A percentile compares a stretch with the other conserved stretches of the same genome.
phyloP scores from a whole-genome alignment of 2,797 vertebrate species.

The Sphenopsis melanotis region DNA sequence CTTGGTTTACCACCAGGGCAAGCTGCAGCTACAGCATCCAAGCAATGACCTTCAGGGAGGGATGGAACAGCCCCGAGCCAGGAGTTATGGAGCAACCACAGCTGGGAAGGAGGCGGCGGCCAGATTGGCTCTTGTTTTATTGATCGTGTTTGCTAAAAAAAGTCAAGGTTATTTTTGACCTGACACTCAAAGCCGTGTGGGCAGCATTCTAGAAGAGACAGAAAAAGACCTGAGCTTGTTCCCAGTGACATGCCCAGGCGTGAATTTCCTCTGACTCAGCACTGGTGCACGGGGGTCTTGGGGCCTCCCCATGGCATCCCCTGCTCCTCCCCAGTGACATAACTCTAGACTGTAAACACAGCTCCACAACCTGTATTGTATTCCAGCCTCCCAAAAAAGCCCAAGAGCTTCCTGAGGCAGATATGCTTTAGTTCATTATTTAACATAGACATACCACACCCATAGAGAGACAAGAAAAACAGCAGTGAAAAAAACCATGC shows the following conservation, averaged over 20 bases:
- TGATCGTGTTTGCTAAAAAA: conserved; percentile 47
- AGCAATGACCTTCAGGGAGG: background rate
- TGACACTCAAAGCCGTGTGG: conserved; percentile 15
- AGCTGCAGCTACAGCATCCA: background rate
- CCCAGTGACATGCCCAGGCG: background rate
- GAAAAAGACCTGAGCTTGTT: background rate
- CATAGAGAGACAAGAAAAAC: background rate
- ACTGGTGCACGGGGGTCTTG: background rate
- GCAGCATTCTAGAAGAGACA: background rate
- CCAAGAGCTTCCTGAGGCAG: background rate
- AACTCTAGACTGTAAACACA: background rate
- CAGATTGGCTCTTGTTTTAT: conserved; percentile 56
- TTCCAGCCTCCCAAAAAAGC: background rate
- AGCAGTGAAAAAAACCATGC: background rate
- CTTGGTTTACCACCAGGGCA: background rate
- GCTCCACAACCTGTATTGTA: background rate
- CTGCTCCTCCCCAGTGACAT: background rate
- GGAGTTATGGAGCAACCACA: conserved; percentile 16
- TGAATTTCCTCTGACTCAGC: background rate
- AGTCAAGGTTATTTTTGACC: conserved; percentile 51
- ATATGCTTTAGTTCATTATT: background rate
- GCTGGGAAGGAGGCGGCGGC: background rate
- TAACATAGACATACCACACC: background rate
- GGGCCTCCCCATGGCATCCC: accelerated
- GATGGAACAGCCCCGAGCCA: background rate